Percentiles rank a stretch among this genome's conserved stretches.
Evolutionary conservation across 2,888 invertebrate species (phyloP).

Genomic region (Tachina fera): DNA sequence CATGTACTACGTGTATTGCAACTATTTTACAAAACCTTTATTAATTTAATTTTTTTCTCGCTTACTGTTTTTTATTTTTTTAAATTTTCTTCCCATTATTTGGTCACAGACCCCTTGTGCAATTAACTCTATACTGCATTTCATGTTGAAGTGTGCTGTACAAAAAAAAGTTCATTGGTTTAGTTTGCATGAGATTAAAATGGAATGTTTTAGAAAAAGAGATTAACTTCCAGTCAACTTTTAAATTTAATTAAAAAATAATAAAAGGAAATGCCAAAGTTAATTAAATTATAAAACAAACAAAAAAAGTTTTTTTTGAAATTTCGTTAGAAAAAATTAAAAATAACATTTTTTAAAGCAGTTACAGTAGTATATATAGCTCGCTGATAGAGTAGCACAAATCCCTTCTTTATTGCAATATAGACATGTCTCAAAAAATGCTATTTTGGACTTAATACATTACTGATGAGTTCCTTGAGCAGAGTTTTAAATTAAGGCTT

Average conservation of each 20-base stretch:
- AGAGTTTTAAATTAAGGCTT: too few relatives aligned
- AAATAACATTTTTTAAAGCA: too few relatives aligned
- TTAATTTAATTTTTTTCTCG: slow-evolving; percentile 20
- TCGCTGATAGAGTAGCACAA: too few relatives aligned
- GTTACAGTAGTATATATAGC: too few relatives aligned
- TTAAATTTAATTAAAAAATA: slow-evolving; percentile 18
- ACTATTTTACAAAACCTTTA: slow-evolving; percentile 9
- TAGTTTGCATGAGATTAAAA: slow-evolving; percentile 35
- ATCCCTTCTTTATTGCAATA: too few relatives aligned
- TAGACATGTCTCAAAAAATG: too few relatives aligned
- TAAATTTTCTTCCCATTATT: slow-evolving; percentile 37
- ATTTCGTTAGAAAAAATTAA: background rate
- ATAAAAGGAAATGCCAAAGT: background rate
- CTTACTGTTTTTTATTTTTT: background rate
- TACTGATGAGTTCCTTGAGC: too few relatives aligned
- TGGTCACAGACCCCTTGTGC: slow-evolving; percentile 64
- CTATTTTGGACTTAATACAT: too few relatives aligned
- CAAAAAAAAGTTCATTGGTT: slow-evolving; percentile 27
- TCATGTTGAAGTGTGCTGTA: slow-evolving; percentile 27
- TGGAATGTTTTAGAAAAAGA: slow-evolving; percentile 7
- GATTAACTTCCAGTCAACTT: background rate
- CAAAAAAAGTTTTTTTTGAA: background rate
- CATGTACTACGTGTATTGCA: background rate
- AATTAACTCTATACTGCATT: slow-evolving; percentile 58
- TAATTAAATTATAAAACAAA: slow-evolving; percentile 4